Base-by-base conservation (phyloP, 1,140 invertebrate genomes). In the Drosophila littoralis region DNA sequence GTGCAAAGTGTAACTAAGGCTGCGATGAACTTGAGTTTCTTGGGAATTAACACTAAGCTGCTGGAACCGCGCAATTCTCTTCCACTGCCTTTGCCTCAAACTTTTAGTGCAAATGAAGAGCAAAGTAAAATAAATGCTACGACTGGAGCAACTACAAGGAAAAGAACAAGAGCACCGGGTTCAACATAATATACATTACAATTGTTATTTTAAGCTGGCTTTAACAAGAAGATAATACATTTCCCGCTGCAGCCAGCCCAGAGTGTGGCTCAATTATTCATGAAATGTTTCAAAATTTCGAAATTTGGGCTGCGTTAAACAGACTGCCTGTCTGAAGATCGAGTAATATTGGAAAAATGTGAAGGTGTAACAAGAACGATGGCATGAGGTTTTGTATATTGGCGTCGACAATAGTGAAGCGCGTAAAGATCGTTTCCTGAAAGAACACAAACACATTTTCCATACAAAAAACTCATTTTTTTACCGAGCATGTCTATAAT, bases 31-130 rank as follows among this genome's bases (percentile, higher is more conserved):
- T 83, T 57, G 55, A 74, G 69, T 84, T 83, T 46, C 83, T 77
- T 77, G 83, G 84, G 84, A 89, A 88, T 88, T 84, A 89, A 72
- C 73, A 78, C 64, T 84, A 88, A 88, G 83, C 80, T 89, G 80
- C 63, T 67, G 76, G 58, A 76, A 65, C 46, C 70, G 51, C 71
- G 68, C 42, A 46, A 9, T 54, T 36, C 59, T 43, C 36, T 51
- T 40, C 36, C 36, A 58, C 22, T 46, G 33, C 51, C 36, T 43
- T 40, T 42, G 9, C 38, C 42, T 33, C 61, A 43, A 68, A 73
- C 65, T 77, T 72, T 33, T 61, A 57, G 50, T 67, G 72, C 48
- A 67, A 74, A 79, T 74, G 58, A 72, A 64, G 43, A 63, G 60
- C 35, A 13, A 58, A 50, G 17, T 42, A 15, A 43, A 33, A 8